These are phyloP conservation scores for Camelus dromedarius DNA, from an alignment of 2,113 vertebrate species.

Conservation along the genomic window DNA sequence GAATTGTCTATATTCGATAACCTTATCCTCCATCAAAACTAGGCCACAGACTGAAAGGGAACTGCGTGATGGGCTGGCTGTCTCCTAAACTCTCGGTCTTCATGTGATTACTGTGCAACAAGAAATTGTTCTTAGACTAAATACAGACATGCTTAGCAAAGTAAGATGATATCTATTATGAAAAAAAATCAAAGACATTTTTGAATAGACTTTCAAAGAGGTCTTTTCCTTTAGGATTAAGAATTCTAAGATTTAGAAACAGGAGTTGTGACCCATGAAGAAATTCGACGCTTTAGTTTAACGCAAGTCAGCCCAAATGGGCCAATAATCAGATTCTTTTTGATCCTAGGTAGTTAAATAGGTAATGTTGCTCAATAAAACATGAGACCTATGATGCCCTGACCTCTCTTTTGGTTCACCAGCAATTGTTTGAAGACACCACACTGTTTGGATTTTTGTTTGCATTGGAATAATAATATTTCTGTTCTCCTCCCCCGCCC, in stretches of 20 bases:
- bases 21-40: not conserved
- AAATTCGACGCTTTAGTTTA: constrained; percentile 1
- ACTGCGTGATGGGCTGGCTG: not conserved
- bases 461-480: not conserved
- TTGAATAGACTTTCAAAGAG: not conserved
- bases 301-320: constrained; percentile 44
- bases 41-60: not conserved
- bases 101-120: not conserved
- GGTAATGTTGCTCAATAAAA: constrained; percentile 39
- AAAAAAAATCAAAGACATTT: constrained; percentile 10
- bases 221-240: not conserved
- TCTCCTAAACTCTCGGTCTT: not conserved
- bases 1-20: not conserved
- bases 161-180: not conserved
- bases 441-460: not conserved
- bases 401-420: constrained; percentile 15
- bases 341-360: constrained; percentile 45
- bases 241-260: not conserved
- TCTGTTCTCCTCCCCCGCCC: not conserved
- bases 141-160: not conserved
- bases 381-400: not conserved
- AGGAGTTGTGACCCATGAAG: not conserved
- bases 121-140: not conserved
- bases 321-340: constrained; percentile 17
- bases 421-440: not conserved